phyloP scores from a whole-genome alignment of 2,888 invertebrate species.

The Ethmia dodecea region DNA sequence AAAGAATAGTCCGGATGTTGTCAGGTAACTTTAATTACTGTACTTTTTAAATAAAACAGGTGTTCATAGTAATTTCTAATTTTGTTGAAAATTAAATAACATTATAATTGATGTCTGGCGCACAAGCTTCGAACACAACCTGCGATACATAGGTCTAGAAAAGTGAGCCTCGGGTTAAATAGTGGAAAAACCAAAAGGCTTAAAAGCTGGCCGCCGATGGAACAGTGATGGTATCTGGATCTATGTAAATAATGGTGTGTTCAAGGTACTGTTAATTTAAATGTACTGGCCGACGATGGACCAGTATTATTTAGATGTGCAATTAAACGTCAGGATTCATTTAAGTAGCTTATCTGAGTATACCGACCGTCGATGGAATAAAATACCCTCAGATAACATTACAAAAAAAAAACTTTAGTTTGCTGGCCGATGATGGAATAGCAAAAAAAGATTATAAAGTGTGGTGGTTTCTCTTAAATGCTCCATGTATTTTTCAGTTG shows the following conservation, averaged over 20 bases:
- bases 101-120: background rate
- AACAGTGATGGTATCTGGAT: background rate
- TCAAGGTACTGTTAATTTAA: background rate
- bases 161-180: background rate
- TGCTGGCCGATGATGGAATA: slow-evolving; percentile 3
- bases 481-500: slow-evolving; percentile 4
- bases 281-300: background rate
- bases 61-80: too few relatives aligned
- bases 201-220: slow-evolving; percentile 17
- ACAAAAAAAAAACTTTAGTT: slow-evolving; percentile 14
- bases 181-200: background rate
- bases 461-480: background rate
- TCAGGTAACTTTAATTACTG: background rate
- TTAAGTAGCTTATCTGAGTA: background rate
- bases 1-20: background rate
- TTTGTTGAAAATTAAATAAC: too few relatives aligned
- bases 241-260: background rate
- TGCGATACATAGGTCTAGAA: background rate
- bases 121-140: background rate
- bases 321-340: background rate
- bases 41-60: too few relatives aligned
- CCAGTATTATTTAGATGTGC: too few relatives aligned
- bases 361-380: background rate
- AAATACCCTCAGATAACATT: background rate
- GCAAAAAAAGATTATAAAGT: background rate